Conservation (phyloP, 2,797 vertebrate genomes). For the Spondyliosoma cantharus region DNA sequence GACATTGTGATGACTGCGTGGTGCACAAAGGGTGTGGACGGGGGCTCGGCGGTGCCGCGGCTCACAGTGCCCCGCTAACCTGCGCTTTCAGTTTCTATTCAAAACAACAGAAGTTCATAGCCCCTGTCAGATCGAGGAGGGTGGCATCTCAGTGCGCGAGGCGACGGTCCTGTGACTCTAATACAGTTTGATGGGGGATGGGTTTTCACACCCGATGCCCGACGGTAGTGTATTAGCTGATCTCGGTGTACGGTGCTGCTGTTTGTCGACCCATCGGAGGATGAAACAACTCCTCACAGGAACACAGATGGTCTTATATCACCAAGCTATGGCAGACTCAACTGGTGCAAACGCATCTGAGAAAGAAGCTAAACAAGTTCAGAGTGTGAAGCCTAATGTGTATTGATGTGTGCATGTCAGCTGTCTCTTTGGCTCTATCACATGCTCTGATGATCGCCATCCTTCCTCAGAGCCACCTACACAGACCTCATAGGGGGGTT, state of each 20-base stretch:
- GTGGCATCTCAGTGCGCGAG: neutral
- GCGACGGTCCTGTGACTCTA: conserved; percentile 42
- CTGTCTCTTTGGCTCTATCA: conserved; percentile 50
- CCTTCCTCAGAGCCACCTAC: conserved; percentile 13
- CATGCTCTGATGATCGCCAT: conserved; percentile 29
- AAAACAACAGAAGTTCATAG: conserved; percentile 49
- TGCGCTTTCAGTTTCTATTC: conserved; percentile 63
- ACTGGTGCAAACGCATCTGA: neutral
- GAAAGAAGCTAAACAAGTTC: conserved; percentile 31
- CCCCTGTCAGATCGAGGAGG: conserved; percentile 49
- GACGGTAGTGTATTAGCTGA: conserved; percentile 35
- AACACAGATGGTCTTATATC: conserved; percentile 2
- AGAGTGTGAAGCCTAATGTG: conserved; percentile 29
- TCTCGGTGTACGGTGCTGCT: conserved; percentile 27
- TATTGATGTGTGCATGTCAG: conserved; percentile 65
- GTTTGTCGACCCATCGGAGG: conserved; percentile 11
- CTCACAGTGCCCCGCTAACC: conserved; percentile 49
- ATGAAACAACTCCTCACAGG: conserved; percentile 16
- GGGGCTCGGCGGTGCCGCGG: conserved; percentile 17
- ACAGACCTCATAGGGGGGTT: neutral
- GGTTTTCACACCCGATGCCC: conserved; percentile 48
- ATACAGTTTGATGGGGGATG: conserved; percentile 49
- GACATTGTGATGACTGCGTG: conserved; percentile 34
- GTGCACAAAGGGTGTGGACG: conserved; percentile 26
- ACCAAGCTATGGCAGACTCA: neutral